These are phyloP conservation scores for Coptodon bakossiorum DNA, from an alignment of 2,113 vertebrate species.

Conservation along the genomic window DNA sequence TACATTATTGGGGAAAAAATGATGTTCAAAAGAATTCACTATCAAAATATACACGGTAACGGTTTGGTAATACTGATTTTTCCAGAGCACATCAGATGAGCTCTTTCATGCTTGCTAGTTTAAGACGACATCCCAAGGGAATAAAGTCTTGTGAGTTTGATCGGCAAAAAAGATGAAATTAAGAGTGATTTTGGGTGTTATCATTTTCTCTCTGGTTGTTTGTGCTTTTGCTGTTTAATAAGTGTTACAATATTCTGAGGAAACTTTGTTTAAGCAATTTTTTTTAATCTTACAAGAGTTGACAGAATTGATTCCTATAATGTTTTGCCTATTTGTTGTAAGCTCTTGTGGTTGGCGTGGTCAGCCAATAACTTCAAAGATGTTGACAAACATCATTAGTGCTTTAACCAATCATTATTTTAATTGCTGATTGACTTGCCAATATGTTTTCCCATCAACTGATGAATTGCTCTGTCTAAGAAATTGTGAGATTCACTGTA, in stretches of 20 bases:
- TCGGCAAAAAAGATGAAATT: background rate
- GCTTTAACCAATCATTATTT: background rate
- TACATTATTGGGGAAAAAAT: rapidly evolving
- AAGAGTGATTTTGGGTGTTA: background rate
- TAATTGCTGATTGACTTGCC: background rate
- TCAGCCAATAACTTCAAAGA: background rate
- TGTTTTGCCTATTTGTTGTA: background rate
- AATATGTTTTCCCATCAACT: background rate
- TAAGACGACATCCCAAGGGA: background rate
- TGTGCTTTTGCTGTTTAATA: background rate
- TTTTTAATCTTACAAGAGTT: background rate
- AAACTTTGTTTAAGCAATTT: background rate
- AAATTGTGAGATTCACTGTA: background rate
- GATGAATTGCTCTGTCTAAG: background rate
- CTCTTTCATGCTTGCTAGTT: background rate
- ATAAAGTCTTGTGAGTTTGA: background rate
- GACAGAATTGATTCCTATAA: background rate
- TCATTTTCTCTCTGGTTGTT: background rate
- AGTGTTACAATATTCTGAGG: background rate
- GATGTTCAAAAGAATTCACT: background rate
- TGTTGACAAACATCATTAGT: background rate
- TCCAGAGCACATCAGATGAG: background rate
- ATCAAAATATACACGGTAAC: background rate
- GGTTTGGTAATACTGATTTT: background rate
- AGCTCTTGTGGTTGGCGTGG: background rate